Conservation (phyloP, 2,113 vertebrate genomes). For the Bos indicus region DNA sequence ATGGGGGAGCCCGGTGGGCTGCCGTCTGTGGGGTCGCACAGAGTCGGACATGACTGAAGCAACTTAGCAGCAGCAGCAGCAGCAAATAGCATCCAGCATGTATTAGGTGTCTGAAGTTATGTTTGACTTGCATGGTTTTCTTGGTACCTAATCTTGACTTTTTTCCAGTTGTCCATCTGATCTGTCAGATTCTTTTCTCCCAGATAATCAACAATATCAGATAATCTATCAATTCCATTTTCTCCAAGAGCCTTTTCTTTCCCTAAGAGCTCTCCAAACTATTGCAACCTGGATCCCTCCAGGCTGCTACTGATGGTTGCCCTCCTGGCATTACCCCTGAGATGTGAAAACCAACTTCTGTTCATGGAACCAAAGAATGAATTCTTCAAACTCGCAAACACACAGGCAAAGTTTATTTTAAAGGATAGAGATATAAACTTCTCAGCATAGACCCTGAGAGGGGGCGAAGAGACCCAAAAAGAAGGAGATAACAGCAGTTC, state of each 20-base stretch:
- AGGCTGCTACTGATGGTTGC: background rate
- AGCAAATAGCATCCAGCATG: background rate
- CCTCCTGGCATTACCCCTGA: background rate
- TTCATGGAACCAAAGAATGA: background rate
- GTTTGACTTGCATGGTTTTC: background rate
- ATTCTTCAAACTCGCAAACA: background rate
- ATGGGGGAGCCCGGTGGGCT: too few species aligned
- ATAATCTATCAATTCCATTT: background rate
- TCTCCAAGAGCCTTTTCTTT: background rate
- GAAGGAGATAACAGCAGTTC: background rate
- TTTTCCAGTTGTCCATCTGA: background rate
- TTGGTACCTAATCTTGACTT: background rate
- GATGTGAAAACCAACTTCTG: background rate
- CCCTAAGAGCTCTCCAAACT: background rate
- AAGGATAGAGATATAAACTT: background rate
- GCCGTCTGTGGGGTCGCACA: too few species aligned
- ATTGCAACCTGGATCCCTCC: background rate
- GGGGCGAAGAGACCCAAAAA: background rate
- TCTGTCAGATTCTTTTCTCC: background rate
- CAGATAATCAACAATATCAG: background rate
- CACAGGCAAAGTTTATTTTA: background rate
- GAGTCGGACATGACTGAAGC: accelerated
- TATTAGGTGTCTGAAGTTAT: background rate
- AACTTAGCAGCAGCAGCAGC: too few species aligned
- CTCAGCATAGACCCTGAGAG: background rate